Evolutionary conservation across 2,113 vertebrate species (phyloP), one percentile per base, ranked within the genome.

Genomic region (Sphaerodactylus townsendi): DNA sequence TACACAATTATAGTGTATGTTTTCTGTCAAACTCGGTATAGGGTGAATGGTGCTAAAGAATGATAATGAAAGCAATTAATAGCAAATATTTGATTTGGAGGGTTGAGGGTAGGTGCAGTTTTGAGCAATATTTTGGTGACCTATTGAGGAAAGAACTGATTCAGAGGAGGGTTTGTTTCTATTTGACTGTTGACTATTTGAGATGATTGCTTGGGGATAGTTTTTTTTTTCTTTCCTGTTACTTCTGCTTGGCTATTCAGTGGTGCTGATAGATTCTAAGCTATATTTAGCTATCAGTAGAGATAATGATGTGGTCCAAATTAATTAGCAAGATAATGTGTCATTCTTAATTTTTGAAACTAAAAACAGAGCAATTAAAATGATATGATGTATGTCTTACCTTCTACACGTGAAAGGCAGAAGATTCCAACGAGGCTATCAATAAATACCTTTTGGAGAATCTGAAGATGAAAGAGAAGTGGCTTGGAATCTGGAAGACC

Each of bases 401-500:
- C 33, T 72, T 62, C 21, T 86, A 59, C 77, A 82, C 72, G 56
- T 81, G 28, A 76, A 90, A 95, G 96, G 94, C 93, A 86, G 93
- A 95, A 84, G 90, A 94, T 84, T 94, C 91, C 76, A 92, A 91
- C 41, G 62, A 92, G 30, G 90, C 89, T 11, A 87, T 90, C 85
- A 91, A 82, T 66, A 91, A 91, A 64, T 93, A 91, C 11, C 86
- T 95, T 15, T 86, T 86, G 35, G 93, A 92, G 82, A 93, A 95
- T 74, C n/a, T 90, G 66, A 93, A 89, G 69, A 35, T 66, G 39
- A 94, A 92, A 80, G 94, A 92, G 66, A 94, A 84, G 64, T 95
- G 94, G 92, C 83, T 94, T 77, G 94, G 95, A 62, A 84, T 96
- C 69, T 95, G 94, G 85, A 88, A 93, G 80, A 89, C 91, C 14